phyloP scores from a whole-genome alignment of 1,140 invertebrate species.

The Lucilia sericata region DNA sequence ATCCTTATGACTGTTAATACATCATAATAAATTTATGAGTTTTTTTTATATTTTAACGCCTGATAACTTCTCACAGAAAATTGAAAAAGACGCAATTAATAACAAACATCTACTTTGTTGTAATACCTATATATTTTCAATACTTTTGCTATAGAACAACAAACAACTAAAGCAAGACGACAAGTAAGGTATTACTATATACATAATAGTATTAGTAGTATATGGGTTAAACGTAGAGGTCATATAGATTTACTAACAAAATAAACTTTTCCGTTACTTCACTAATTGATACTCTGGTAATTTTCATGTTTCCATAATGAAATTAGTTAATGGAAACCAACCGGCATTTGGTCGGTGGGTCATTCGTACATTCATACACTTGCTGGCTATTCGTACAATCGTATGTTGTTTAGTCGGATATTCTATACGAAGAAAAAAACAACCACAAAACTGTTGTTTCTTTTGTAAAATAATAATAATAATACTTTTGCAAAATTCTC shows the following conservation, averaged over 20 bases:
- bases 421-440: no score
- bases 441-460: background rate
- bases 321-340: conserved; percentile 11
- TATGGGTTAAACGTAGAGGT: conserved; percentile 22
- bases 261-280: background rate
- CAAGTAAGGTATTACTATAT: no score
- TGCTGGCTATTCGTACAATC: background rate
- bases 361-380: background rate
- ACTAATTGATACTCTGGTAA: conserved; percentile 6
- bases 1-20: no score
- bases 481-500: background rate
- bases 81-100: no score
- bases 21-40: no score
- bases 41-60: no score
- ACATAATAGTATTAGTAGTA: background rate
- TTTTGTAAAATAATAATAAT: background rate
- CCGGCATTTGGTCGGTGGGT: conserved; percentile 2
- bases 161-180: no score
- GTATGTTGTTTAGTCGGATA: background rate
- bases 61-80: no score
- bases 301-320: background rate
- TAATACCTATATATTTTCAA: no score
- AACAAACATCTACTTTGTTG: no score
- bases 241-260: conserved; percentile 1
- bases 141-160: no score